A percentile compares a stretch with the other conserved stretches of the same genome.
These are phyloP conservation scores for Lamellibrachia columna DNA, from an alignment of 2,888 invertebrate genomes.

Conservation along the genomic window DNA sequence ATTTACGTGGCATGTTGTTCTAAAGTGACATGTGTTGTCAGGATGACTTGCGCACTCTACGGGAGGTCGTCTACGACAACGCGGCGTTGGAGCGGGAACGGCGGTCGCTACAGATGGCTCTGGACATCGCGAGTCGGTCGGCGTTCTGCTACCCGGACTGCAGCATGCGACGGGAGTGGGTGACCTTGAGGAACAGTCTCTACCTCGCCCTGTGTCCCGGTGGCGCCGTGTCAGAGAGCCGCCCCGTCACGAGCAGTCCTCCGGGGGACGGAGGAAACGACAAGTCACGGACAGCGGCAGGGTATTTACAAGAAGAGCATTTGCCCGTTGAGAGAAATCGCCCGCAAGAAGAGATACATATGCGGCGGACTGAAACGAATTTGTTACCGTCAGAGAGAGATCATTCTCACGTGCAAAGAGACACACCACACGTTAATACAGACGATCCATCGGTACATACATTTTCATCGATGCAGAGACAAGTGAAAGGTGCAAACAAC, in stretches of 20 bases:
- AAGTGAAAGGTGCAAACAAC: neutral
- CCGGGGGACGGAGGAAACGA: neutral
- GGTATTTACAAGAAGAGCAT: neutral
- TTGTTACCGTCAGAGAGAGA: neutral
- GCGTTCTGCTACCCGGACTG: neutral
- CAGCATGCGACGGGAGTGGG: neutral
- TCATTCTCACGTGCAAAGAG: neutral
- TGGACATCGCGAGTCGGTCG: neutral
- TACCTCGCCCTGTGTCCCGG: neutral
- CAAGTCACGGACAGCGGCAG: neutral
- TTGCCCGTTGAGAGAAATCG: no score
- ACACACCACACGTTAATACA: neutral
- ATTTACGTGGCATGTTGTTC: neutral
- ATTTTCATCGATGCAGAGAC: neutral
- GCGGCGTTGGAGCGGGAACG: neutral
- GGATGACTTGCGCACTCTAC: neutral
- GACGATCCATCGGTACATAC: neutral
- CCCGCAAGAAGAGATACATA: neutral
- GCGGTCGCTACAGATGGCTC: constrained; percentile 11
- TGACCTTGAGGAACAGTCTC: neutral
- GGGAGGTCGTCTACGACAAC: constrained; percentile 12
- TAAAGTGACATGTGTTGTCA: neutral
- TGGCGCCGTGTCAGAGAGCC: neutral
- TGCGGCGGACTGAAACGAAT: neutral
- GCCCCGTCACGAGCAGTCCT: neutral